Conservation (phyloP, 2,797 vertebrate genomes). For the Chlorospingus flavigularis region DNA sequence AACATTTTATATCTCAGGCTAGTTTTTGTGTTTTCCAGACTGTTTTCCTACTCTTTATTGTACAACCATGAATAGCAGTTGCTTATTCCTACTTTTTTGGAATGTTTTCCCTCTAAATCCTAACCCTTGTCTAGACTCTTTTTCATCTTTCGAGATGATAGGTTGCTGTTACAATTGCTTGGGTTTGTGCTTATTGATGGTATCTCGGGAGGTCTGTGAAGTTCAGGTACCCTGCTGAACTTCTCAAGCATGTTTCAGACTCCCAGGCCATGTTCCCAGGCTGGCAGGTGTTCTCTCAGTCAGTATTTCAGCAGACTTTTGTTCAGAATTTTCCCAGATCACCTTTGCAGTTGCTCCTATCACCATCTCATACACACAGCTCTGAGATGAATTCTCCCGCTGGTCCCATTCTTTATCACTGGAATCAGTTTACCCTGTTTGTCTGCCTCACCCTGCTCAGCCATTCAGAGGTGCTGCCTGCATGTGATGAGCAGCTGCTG, state of each 20-base stretch:
- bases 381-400: neutral
- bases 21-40: neutral
- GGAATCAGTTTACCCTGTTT: neutral
- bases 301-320: neutral
- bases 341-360: neutral
- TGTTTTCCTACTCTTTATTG: neutral
- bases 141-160: neutral
- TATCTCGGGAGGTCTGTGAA: neutral
- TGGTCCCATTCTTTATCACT: neutral
- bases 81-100: neutral
- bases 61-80: neutral
- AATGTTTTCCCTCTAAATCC: neutral
- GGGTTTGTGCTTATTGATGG: neutral
- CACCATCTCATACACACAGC: neutral
- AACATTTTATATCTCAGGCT: neutral
- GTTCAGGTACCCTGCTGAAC: neutral
- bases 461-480: neutral
- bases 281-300: neutral
- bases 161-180: neutral
- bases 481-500: neutral
- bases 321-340: neutral
- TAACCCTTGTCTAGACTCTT: neutral
- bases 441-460: neutral
- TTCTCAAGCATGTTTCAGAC: neutral
- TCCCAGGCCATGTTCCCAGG: neutral